These are phyloP conservation scores for Numida meleagris DNA, from an alignment of 2,113 vertebrate genomes.

Conservation along the genomic window DNA sequence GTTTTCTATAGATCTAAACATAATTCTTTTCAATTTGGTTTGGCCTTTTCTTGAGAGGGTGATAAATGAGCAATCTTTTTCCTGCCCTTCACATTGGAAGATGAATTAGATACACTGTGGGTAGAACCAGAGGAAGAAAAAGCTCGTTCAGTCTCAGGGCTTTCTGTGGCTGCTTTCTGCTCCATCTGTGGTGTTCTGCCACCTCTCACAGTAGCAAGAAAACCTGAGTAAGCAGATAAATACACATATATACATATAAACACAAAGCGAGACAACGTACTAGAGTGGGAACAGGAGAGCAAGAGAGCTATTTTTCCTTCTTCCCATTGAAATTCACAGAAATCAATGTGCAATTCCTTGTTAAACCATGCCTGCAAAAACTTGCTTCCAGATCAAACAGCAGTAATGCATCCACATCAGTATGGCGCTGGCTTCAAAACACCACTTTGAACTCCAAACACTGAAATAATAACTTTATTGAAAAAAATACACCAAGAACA, in stretches of 20 bases:
- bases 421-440: neutral
- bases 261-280: neutral
- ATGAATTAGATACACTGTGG: neutral
- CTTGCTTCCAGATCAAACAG: neutral
- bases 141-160: neutral
- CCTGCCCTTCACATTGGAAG: neutral
- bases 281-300: neutral
- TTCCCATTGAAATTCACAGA: neutral
- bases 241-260: neutral
- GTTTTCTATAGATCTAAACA: neutral
- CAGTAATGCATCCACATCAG: neutral
- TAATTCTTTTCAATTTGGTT: neutral
- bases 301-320: neutral
- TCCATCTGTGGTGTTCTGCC: neutral
- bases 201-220: neutral
- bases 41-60: neutral
- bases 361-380: neutral
- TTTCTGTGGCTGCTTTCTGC: neutral
- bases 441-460: neutral
- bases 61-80: constrained; percentile 8
- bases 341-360: neutral
- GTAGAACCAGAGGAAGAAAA: neutral
- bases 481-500: neutral
- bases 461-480: neutral
- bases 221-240: neutral